phyloP scores from a whole-genome alignment of 1,140 invertebrate genomes.

The Atta cephalotes region DNA sequence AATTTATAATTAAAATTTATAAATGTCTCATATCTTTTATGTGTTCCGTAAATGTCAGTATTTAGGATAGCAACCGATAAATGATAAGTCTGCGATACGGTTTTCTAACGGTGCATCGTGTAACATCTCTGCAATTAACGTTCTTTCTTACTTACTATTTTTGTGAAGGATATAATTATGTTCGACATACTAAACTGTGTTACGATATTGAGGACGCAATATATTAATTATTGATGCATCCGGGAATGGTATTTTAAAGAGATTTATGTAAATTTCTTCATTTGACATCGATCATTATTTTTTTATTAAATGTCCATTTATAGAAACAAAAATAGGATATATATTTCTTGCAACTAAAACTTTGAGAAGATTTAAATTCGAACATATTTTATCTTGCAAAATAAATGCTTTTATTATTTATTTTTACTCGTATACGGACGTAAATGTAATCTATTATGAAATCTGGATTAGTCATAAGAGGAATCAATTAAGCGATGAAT shows the following conservation, averaged over 20 bases:
- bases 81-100: not conserved
- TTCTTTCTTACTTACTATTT: not conserved
- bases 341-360: not conserved
- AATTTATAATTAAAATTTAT: conserved; percentile 2
- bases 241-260: not conserved
- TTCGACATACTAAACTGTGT: not conserved
- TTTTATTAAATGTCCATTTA: not conserved
- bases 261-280: not conserved
- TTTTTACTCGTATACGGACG: not conserved
- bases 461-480: not conserved
- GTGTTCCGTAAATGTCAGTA: not conserved
- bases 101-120: not conserved
- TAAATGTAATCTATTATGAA: not conserved
- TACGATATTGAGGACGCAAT: conserved; percentile 1
- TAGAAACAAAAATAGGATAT: not conserved
- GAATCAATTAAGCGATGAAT: not conserved
- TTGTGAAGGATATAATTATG: conserved; percentile 21
- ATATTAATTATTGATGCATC: not conserved
- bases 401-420: not conserved
- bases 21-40: not conserved
- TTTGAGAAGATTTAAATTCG: not conserved
- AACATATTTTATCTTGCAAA: not conserved
- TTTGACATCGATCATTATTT: not conserved
- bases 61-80: not conserved
- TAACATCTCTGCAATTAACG: not conserved